A percentile compares a stretch with the other conserved stretches of the same genome.
phyloP scores from a whole-genome alignment of 2,888 invertebrate genomes.

The Habrosyne pyritoides region DNA sequence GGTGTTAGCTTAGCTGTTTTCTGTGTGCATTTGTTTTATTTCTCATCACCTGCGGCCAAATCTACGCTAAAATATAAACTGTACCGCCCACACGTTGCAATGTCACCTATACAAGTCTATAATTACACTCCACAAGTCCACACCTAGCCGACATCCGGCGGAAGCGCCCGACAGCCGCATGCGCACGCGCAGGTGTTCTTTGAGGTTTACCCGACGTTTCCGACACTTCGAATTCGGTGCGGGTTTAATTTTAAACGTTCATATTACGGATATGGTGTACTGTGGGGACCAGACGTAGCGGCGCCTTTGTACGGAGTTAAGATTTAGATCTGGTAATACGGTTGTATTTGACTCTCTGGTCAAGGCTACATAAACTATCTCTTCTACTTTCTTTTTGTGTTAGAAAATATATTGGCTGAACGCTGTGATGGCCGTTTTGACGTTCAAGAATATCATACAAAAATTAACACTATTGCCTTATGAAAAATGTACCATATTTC shows the following conservation, averaged over 20 bases:
- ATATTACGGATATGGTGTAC: not conserved
- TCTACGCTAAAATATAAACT: not conserved
- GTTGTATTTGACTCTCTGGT: not conserved
- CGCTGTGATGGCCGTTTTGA: no score
- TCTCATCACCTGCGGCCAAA: not conserved
- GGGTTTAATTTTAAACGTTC: conserved; percentile 1
- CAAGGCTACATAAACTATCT: not conserved
- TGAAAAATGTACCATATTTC: no score
- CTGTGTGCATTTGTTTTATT: not conserved
- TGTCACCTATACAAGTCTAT: conserved; percentile 17
- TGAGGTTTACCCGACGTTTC: conserved; percentile 32
- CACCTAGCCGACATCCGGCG: conserved; percentile 37
- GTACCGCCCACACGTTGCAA: conserved; percentile 10
- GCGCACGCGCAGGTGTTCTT: conserved; percentile 38
- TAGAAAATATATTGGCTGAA: not conserved
- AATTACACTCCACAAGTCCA: conserved; percentile 13
- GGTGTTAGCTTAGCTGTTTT: no score
- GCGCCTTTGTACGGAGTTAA: not conserved
- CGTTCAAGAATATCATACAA: no score
- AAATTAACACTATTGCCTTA: no score
- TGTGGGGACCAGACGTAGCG: not conserved
- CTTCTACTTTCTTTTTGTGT: not conserved
- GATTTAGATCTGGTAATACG: not conserved
- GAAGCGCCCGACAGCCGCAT: conserved; percentile 32
- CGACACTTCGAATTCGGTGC: conserved; percentile 9